A percentile compares a stretch with the other conserved stretches of the same genome.
Conservation (phyloP, 2,113 vertebrate species). For the Cinclus cinclus region DNA sequence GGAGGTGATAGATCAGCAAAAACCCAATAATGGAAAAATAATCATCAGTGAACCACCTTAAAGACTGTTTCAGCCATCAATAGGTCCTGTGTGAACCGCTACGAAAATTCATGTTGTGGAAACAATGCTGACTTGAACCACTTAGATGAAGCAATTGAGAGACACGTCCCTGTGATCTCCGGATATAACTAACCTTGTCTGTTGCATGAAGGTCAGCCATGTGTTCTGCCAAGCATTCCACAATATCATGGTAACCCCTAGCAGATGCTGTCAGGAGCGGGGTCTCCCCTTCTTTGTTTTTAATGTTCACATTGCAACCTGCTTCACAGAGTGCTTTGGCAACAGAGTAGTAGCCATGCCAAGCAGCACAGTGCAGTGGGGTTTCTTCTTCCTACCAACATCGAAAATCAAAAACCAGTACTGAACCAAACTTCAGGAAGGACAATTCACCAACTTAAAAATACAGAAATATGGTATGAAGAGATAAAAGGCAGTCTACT, state of each 20-base stretch:
- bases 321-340: slow-evolving; percentile 87
- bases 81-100: background rate
- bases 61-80: background rate
- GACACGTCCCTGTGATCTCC: background rate
- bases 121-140: background rate
- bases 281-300: slow-evolving; percentile 92
- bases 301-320: slow-evolving; percentile 84
- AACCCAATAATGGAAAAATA: background rate
- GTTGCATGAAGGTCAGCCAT: slow-evolving; percentile 83
- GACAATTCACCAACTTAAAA: background rate
- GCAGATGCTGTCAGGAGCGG: slow-evolving; percentile 91
- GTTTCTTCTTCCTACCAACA: slow-evolving; percentile 91
- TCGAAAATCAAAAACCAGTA: background rate
- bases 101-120: background rate
- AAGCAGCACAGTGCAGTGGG: slow-evolving; percentile 93
- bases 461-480: background rate
- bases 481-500: background rate
- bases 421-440: background rate
- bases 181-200: slow-evolving; percentile 83
- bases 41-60: background rate
- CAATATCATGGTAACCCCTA: slow-evolving; percentile 93
- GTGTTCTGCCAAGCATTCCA: slow-evolving; percentile 89
- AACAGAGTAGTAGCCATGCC: slow-evolving; percentile 93
- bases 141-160: background rate
- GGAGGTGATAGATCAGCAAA: background rate